Evolutionary conservation across 2,888 invertebrate genomes (phyloP), one percentile per base, ranked within the genome.

Genomic region (Polyommatus icarus): DNA sequence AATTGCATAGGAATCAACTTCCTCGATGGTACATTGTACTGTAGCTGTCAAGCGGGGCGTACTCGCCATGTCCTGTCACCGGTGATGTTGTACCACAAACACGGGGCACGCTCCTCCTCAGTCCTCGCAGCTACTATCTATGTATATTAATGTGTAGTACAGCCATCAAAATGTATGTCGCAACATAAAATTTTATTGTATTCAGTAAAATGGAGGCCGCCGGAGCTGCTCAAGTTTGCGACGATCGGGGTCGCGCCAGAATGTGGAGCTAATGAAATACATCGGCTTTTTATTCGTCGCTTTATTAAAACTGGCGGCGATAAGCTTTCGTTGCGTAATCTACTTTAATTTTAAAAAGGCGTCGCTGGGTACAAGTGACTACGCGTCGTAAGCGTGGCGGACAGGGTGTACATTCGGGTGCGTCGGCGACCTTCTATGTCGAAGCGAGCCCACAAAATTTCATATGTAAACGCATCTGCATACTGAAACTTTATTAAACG

Each of bases 401-500:
- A 3, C 32, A 75, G 12, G 7, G 75, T 29, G 50, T 29, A 54
- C 6, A 24, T 54, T 75, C 29, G 50, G 15, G 24, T 50, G 50
- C n/a, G 24, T 59, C 72, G 24, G 36, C 50, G 72, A 57, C 73
- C 24, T 77, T 72, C 72, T 75, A 61, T 73, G 59, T 77, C 77
- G 46, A 77, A 72, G 77, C 24, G 61, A 50, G 73, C 73, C 79
- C 76, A 78, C 76, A 78, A 79, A 80, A 80, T 80, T 79, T 77
- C 80, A 86, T 86, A 86, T 86, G 85, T 86, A 85, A 85, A 87
- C 87, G 85, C 87, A 85, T 85, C 85, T 85, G 86, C 88, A 88
- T 85, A 83, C 83, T 80, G 83, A 83, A 85, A 87, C 87, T 88
- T 88, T 89, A 89, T 90, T 89, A 89, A 87, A 87, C 87, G 86